These are phyloP conservation scores for Zoanthus sansibaricus DNA, from an alignment of 92 coral and sea anemone species.

Conservation along the genomic window DNA sequence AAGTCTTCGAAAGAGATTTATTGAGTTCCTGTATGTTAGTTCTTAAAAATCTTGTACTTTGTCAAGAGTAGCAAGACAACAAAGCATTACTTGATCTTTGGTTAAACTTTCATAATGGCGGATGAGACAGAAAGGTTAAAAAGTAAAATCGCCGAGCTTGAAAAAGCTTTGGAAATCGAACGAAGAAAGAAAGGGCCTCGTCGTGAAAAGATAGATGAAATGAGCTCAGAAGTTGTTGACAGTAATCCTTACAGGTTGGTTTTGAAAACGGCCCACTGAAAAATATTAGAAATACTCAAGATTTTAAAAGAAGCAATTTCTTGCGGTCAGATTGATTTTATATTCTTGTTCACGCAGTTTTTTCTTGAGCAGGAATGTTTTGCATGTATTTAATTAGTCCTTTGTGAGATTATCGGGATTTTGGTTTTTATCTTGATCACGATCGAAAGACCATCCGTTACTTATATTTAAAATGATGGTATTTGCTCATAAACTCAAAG, in stretches of 20 bases:
- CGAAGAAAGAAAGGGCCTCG: slow-evolving; percentile 76
- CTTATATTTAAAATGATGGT: neutral
- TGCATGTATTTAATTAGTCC: too few relatives aligned
- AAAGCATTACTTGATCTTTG: neutral
- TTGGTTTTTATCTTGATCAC: neutral
- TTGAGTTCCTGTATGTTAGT: neutral
- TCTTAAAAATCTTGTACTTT: neutral
- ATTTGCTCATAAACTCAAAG: neutral
- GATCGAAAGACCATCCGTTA: neutral
- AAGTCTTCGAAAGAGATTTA: neutral
- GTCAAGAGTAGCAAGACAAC: neutral
- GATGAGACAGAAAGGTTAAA: slow-evolving; percentile 83
- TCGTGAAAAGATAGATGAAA: slow-evolving; percentile 76
- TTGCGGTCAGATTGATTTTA: too few relatives aligned
- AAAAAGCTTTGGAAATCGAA: slow-evolving; percentile 81
- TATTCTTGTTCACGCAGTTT: too few relatives aligned
- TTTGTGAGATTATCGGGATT: too few relatives aligned
- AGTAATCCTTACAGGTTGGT: slow-evolving; percentile 96
- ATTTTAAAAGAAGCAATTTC: too few relatives aligned
- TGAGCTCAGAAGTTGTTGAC: slow-evolving; percentile 96
- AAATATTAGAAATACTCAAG: neutral
- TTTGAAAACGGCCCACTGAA: neutral
- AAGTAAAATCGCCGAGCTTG: slow-evolving; percentile 84
- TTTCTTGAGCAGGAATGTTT: too few relatives aligned
- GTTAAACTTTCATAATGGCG: slow-evolving; percentile 66